Percentiles rank a stretch among this genome's conserved stretches.
These are phyloP conservation scores for Manduca sexta DNA, from an alignment of 1,140 invertebrate species.

Conservation along the genomic window DNA sequence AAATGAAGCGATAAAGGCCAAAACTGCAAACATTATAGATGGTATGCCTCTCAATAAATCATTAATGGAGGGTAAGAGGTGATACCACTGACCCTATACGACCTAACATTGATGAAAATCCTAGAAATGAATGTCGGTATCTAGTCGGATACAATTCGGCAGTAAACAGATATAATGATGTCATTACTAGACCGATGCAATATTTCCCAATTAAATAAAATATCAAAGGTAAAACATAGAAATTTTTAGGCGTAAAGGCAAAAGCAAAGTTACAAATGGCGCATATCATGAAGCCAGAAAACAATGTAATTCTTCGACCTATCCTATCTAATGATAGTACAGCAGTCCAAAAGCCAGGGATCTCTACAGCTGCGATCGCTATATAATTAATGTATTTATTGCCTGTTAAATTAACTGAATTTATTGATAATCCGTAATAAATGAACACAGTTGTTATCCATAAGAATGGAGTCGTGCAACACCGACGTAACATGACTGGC, in stretches of 20 bases:
- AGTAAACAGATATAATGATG: slow-evolving; percentile 80
- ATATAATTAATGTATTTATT: slow-evolving; percentile 81
- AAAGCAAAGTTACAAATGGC: slow-evolving; percentile 48
- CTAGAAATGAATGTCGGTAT: slow-evolving; percentile 79
- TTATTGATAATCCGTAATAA: slow-evolving; percentile 88
- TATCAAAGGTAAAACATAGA: slow-evolving; percentile 38
- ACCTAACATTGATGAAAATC: slow-evolving; percentile 83
- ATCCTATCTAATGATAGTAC: slow-evolving; percentile 76
- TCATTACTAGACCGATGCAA: slow-evolving; percentile 71
- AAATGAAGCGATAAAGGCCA: slow-evolving; percentile 75
- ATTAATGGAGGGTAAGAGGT: slow-evolving; percentile 77
- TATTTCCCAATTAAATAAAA: slow-evolving; percentile 55
- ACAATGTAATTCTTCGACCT: slow-evolving; percentile 73
- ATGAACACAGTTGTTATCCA: slow-evolving; percentile 84
- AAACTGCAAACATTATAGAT: slow-evolving; percentile 78
- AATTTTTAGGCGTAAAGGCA: slow-evolving; percentile 41
- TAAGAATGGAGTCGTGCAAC: slow-evolving; percentile 80
- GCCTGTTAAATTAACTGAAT: slow-evolving; percentile 83
- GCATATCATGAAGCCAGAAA: slow-evolving; percentile 47
- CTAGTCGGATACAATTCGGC: slow-evolving; percentile 83
- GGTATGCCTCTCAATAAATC: slow-evolving; percentile 72
- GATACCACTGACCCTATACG: slow-evolving; percentile 82
- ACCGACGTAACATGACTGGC: slow-evolving; percentile 76
- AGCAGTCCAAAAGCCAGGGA: slow-evolving; percentile 81
- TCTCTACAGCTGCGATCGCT: slow-evolving; percentile 77